Conservation (phyloP, 2,113 vertebrate species). For the Rana temporaria region DNA sequence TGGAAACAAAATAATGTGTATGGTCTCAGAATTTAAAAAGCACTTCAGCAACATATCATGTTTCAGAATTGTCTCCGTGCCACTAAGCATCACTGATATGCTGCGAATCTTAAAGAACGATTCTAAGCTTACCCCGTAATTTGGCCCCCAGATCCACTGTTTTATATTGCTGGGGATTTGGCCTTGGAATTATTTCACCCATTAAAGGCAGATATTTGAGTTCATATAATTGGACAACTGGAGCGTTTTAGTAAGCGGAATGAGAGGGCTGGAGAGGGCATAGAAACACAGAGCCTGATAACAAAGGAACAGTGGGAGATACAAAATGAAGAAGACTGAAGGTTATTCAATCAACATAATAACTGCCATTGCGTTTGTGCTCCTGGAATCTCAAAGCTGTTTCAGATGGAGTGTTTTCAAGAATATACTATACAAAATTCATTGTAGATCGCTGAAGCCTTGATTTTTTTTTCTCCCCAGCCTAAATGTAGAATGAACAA, state of each 20-base stretch:
- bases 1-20: too few species aligned
- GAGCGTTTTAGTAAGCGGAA: conserved; percentile 18
- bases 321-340: conserved; percentile 28
- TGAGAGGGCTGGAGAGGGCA: not conserved
- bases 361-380: conserved; percentile 4
- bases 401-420: conserved; percentile 32
- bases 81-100: not conserved
- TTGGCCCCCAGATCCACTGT: not conserved
- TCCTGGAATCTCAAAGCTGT: conserved; percentile 12
- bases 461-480: not conserved
- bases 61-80: not conserved
- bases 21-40: too few species aligned
- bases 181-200: conserved; percentile 21
- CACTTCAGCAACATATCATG: too few species aligned
- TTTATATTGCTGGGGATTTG: not conserved
- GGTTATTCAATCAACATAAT: conserved; percentile 31
- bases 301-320: conserved; percentile 17
- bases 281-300: conserved; percentile 14
- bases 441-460: conserved; percentile 1
- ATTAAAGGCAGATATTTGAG: conserved; percentile 22
- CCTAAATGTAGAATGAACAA: not conserved
- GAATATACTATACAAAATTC: not conserved
- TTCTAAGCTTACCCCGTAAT: not conserved
- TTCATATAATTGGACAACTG: conserved; percentile 31
- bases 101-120: not conserved